Base-by-base conservation (phyloP, 2,797 vertebrate genomes). In the Pampus argenteus region DNA sequence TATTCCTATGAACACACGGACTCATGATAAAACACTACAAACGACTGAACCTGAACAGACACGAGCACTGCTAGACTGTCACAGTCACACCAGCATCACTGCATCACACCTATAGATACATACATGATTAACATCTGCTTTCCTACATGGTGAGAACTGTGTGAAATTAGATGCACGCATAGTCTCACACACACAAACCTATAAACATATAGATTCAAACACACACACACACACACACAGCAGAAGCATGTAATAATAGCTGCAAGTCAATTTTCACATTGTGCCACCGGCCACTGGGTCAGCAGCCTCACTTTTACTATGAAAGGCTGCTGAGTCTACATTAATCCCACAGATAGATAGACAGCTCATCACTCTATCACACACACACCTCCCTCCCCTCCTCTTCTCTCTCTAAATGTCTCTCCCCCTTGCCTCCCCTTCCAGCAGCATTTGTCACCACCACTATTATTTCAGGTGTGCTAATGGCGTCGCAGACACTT, bases 401-500 rank as follows among this genome's bases (percentile, higher is more conserved):
- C n/a, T 66, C 59, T 54, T 42, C 61, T 31, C 31, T 26, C 54
- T 55, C 70, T 48, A 61, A 34, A 20, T 66, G 38, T 74, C 74
- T 85, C 83, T 74, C 78, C 47, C 81, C 79, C 86, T n/a, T n/a
- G n/a, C n/a, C n/a, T 83, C 74, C 68, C 75, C 68, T 71, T 45
- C 63, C 74, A 79, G 71, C 76, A 89, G 82, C 86, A 89, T 91
- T 92, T 93, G 89, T 91, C 91, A 87, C 89, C 42, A 9, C 45
- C 62, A 82, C 89, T 94, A 90, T 93, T 95, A 93, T 95, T 94
- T 92, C 95, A 95, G 94, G 95, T 95, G 95, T 88, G 93, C 90
- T 92, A 91, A 94, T 93, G 93, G 94, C 86, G 92, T 93, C 70
- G 67, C 88, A 91, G 87, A 90, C 89, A 90, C 87, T 78, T 85